These are phyloP conservation scores for Riptortus pedestris DNA, from an alignment of 1,140 invertebrate genomes.

Conservation along the genomic window DNA sequence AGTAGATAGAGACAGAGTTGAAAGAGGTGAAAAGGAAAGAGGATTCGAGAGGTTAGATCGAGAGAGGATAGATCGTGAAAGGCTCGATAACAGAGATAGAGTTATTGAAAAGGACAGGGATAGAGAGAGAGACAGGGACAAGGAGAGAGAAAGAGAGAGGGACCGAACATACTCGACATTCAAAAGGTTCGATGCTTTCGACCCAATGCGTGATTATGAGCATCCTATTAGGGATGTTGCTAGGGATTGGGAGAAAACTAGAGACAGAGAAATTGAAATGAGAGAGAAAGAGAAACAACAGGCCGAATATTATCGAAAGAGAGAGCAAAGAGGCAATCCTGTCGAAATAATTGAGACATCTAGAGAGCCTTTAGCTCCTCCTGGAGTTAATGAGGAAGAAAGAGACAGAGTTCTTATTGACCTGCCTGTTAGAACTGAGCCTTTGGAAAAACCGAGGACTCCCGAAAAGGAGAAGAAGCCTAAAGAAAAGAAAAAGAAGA, in stretches of 20 bases:
- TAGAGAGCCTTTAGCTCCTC: conserved; percentile 17
- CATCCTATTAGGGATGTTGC: background rate
- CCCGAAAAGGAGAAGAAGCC: conserved; percentile 39
- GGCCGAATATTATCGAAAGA: conserved; percentile 4
- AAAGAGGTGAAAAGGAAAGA: background rate
- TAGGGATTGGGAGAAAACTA: conserved; percentile 29
- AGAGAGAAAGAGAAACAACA: conserved; percentile 28
- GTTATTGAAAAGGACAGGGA: conserved; percentile 1
- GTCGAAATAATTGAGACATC: conserved; percentile 6
- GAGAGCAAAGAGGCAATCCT: conserved; percentile 4
- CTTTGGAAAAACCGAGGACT: conserved; percentile 26
- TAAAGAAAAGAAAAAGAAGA: conserved; percentile 39
- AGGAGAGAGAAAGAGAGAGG: conserved; percentile 7
- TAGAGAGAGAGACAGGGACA: conserved; percentile 10
- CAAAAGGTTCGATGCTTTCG: background rate
- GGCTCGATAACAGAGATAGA: conserved; percentile 1
- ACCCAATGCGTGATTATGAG: background rate
- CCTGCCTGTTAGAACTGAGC: background rate
- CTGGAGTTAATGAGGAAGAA: conserved; percentile 34
- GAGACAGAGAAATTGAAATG: conserved; percentile 30
- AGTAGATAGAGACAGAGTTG: conserved; percentile 4
- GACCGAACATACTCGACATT: background rate
- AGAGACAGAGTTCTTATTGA: conserved; percentile 13
- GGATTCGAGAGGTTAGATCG: background rate
- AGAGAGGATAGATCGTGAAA: conserved; percentile 1